These are phyloP conservation scores for Poliocrania exsul DNA, from an alignment of 2,797 vertebrate species.

Conservation along the genomic window DNA sequence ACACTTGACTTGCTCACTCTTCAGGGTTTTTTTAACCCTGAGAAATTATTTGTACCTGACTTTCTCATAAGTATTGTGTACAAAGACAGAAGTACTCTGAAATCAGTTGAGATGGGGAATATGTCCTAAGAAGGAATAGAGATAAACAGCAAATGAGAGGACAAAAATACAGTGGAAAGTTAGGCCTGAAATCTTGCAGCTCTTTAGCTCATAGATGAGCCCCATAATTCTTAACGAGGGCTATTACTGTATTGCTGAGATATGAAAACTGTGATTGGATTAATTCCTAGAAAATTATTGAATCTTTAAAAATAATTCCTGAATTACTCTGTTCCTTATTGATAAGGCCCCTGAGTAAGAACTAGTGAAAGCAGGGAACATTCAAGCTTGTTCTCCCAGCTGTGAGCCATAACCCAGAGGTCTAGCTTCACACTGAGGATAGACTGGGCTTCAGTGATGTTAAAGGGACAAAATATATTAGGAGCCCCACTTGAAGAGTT, in stretches of 20 bases:
- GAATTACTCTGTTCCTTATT: background rate
- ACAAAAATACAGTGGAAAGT: background rate
- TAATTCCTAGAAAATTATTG: background rate
- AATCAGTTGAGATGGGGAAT: background rate
- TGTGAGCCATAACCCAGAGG: background rate
- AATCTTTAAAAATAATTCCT: background rate
- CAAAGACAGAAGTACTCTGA: background rate
- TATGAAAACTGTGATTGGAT: background rate
- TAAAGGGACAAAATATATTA: background rate
- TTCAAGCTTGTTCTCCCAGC: background rate
- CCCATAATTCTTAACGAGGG: background rate
- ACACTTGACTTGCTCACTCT: background rate
- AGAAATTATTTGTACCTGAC: rapidly evolving
- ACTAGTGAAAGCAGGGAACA: background rate
- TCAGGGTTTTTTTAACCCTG: background rate
- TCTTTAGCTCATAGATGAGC: background rate
- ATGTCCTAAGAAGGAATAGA: background rate
- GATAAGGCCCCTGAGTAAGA: background rate
- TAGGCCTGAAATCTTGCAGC: background rate
- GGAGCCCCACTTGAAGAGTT: background rate
- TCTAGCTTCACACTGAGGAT: background rate
- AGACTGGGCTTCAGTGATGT: rapidly evolving
- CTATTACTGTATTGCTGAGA: background rate
- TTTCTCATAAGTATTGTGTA: background rate
- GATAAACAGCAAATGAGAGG: background rate